Percentiles rank a stretch among this genome's conserved stretches.
Evolutionary conservation across 1,140 invertebrate species (phyloP).

Genomic region (Oppia nitens): DNA sequence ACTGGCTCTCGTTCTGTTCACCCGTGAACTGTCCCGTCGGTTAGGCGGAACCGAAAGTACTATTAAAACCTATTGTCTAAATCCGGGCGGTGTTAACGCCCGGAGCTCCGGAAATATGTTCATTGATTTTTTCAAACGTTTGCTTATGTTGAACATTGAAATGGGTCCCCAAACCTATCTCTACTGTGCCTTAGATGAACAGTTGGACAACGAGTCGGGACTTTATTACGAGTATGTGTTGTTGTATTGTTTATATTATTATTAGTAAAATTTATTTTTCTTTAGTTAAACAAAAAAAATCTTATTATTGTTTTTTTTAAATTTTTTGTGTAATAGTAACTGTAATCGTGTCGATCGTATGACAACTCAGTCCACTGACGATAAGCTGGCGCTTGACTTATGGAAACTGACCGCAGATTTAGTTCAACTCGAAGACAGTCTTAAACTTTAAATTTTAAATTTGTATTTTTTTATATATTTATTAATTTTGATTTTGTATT

Average conservation of each 20-base stretch:
- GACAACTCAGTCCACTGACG: conserved; percentile 30
- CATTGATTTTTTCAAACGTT: conserved; percentile 47
- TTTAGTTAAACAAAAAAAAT: no score
- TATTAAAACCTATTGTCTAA: conserved; percentile 17
- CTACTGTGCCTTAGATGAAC: conserved; percentile 42
- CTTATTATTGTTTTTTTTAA: no score
- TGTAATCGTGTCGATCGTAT: neutral
- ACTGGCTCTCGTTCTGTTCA: conserved; percentile 75
- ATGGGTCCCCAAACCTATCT: conserved; percentile 56
- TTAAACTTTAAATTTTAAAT: no score
- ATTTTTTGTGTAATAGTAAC: no score
- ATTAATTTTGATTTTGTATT: no score
- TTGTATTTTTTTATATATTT: no score
- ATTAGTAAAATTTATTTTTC: no score
- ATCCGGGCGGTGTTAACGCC: conserved; percentile 30
- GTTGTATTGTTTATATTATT: no score
- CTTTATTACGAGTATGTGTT: conserved; percentile 5
- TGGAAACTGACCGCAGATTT: no score
- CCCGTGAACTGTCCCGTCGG: conserved; percentile 50
- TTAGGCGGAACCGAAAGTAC: conserved; percentile 31
- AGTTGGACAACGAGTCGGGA: neutral
- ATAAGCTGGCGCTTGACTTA: conserved; percentile 38
- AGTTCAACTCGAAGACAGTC: no score
- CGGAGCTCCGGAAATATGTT: conserved; percentile 11
- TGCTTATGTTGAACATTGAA: conserved; percentile 49